phyloP scores from a whole-genome alignment of 2,113 vertebrate species.

The Centropus unirufus region DNA sequence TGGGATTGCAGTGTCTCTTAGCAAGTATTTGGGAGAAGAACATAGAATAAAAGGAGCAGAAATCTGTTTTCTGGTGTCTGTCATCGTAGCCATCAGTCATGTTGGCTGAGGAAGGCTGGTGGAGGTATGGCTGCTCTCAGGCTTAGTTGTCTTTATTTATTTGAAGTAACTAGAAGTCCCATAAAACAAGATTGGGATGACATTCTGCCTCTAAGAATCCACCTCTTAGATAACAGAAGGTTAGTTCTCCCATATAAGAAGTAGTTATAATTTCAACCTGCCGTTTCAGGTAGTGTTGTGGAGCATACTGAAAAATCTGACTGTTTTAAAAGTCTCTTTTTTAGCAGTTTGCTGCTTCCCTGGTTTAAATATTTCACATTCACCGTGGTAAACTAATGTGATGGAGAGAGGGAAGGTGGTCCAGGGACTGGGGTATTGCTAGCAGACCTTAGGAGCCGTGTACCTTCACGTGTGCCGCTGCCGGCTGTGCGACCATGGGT shows the following conservation, averaged over 20 bases:
- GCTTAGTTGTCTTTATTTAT: neutral
- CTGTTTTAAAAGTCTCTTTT: neutral
- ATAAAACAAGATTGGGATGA: neutral
- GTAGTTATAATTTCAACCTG: neutral
- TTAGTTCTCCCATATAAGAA: neutral
- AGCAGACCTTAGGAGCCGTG: neutral
- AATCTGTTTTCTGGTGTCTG: neutral
- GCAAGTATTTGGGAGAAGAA: neutral
- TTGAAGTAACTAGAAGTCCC: neutral
- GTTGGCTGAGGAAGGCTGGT: neutral
- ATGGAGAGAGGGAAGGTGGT: neutral
- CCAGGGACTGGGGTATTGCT: neutral
- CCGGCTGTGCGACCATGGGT: neutral
- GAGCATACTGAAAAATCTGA: neutral
- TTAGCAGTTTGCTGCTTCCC: neutral
- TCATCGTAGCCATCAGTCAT: neutral
- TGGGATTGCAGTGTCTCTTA: neutral
- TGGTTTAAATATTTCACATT: neutral
- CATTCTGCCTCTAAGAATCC: neutral
- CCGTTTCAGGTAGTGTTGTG: neutral
- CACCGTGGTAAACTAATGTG: neutral
- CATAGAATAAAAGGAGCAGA: neutral
- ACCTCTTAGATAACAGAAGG: neutral
- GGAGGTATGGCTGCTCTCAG: rapidly evolving
- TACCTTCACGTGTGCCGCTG: neutral